These are phyloP conservation scores for Troides aeacus DNA, from an alignment of 2,888 invertebrate species.

Conservation along the genomic window DNA sequence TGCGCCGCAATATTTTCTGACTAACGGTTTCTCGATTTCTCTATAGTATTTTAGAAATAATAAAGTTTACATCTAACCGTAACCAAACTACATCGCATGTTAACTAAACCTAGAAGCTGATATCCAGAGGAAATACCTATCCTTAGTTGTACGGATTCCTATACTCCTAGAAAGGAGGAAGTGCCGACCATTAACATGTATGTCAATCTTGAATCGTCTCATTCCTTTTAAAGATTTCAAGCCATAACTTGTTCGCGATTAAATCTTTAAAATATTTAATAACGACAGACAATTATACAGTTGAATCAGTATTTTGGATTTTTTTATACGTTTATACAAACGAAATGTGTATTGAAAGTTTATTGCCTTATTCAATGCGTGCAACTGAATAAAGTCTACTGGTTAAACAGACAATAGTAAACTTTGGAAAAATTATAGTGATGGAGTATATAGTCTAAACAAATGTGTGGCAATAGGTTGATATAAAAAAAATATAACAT, in stretches of 20 bases:
- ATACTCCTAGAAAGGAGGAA: constrained; percentile 17
- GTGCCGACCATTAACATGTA: constrained; percentile 12
- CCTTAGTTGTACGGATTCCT: constrained; percentile 6
- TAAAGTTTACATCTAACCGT: not conserved
- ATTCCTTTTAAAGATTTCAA: constrained; percentile 14
- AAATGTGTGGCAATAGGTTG: too few species aligned
- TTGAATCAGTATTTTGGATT: not conserved
- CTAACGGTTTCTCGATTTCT: not conserved
- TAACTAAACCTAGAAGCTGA: constrained; percentile 3
- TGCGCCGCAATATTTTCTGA: not conserved
- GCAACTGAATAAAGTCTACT: too few species aligned
- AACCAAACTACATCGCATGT: not conserved
- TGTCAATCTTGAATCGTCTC: constrained; percentile 14
- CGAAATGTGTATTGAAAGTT: not conserved
- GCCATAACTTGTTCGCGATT: constrained; percentile 5
- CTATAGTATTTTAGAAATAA: not conserved
- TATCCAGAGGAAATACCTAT: constrained; percentile 16
- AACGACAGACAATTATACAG: not conserved
- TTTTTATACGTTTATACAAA: not conserved
- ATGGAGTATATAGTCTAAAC: too few species aligned
- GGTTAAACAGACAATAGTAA: too few species aligned
- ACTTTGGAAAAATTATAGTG: too few species aligned
- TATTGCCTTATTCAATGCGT: too few species aligned
- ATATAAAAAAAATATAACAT: too few species aligned
- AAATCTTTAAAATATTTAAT: constrained; percentile 6